These are phyloP conservation scores for Athetis lepigone DNA, from an alignment of 2,888 invertebrate genomes.

Conservation along the genomic window DNA sequence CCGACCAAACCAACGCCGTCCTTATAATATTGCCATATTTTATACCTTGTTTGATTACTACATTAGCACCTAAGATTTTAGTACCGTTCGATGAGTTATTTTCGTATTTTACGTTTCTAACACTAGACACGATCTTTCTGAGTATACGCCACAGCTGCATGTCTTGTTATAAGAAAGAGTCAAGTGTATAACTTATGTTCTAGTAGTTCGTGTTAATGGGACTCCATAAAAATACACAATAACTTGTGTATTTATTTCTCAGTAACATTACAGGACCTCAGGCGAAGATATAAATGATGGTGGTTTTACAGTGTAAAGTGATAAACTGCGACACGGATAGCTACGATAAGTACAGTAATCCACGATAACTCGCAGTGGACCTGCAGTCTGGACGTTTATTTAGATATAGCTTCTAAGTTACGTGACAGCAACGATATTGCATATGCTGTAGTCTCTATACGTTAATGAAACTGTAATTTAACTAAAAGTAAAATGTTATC, in stretches of 20 bases:
- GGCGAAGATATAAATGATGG: constrained; percentile 34
- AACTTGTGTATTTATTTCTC: constrained; percentile 44
- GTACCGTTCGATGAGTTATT: constrained; percentile 58
- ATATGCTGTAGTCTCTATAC: constrained; percentile 16
- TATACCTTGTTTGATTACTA: constrained; percentile 64
- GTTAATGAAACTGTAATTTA: constrained; percentile 28
- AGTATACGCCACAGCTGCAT: constrained; percentile 29
- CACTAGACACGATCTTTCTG: constrained; percentile 45
- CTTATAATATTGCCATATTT: constrained; percentile 64
- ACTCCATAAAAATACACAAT: neutral
- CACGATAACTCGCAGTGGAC: constrained; percentile 22
- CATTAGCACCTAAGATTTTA: constrained; percentile 57
- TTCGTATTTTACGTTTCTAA: constrained; percentile 54
- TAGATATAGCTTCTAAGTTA: constrained; percentile 33
- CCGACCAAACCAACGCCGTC: constrained; percentile 60
- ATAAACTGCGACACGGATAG: constrained; percentile 28
- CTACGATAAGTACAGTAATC: constrained; percentile 38
- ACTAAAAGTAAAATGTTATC: neutral
- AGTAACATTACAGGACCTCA: constrained; percentile 23
- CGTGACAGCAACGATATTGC: neutral
- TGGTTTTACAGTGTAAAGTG: constrained; percentile 26
- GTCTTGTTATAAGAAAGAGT: constrained; percentile 43
- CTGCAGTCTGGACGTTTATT: constrained; percentile 20
- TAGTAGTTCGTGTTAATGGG: constrained; percentile 25
- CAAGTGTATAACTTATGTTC: constrained; percentile 43